These are phyloP conservation scores for Meiosimyza platycephala DNA, from an alignment of 2,888 invertebrate species.

Conservation along the genomic window DNA sequence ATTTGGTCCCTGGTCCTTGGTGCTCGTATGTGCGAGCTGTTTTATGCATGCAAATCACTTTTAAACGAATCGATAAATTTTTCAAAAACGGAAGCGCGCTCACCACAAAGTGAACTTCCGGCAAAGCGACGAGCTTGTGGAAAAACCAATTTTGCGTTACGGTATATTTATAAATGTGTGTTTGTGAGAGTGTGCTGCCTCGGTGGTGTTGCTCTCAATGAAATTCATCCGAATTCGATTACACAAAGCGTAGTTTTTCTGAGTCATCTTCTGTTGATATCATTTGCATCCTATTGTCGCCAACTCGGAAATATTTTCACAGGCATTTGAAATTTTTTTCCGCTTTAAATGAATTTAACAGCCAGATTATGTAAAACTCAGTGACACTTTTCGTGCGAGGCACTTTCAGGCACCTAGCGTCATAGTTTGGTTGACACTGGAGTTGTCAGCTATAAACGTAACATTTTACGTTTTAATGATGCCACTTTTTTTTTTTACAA, in stretches of 20 bases:
- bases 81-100: slow-evolving; percentile 32
- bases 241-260: slow-evolving; percentile 15
- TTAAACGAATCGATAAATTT: slow-evolving; percentile 41
- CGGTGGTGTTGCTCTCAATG: slow-evolving; percentile 18
- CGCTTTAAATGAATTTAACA: too few relatives aligned
- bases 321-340: too few relatives aligned
- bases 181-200: not conserved
- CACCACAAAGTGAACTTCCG: slow-evolving; percentile 31
- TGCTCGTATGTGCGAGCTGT: not conserved
- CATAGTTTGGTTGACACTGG: too few relatives aligned
- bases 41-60: slow-evolving; percentile 37
- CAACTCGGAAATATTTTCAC: not conserved
- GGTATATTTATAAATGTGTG: slow-evolving; percentile 13
- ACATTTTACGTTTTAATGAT: too few relatives aligned
- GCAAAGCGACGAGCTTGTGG: slow-evolving; percentile 20
- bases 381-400: too few relatives aligned
- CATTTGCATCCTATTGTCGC: slow-evolving; percentile 14
- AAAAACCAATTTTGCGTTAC: slow-evolving; percentile 22
- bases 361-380: too few relatives aligned
- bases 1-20: not conserved
- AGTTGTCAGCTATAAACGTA: too few relatives aligned
- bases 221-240: slow-evolving; percentile 27
- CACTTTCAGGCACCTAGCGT: too few relatives aligned
- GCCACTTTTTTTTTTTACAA: too few relatives aligned
- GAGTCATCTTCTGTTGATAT: not conserved